These are phyloP conservation scores for Trilocha varians DNA, from an alignment of 2,888 invertebrate genomes.

Conservation along the genomic window DNA sequence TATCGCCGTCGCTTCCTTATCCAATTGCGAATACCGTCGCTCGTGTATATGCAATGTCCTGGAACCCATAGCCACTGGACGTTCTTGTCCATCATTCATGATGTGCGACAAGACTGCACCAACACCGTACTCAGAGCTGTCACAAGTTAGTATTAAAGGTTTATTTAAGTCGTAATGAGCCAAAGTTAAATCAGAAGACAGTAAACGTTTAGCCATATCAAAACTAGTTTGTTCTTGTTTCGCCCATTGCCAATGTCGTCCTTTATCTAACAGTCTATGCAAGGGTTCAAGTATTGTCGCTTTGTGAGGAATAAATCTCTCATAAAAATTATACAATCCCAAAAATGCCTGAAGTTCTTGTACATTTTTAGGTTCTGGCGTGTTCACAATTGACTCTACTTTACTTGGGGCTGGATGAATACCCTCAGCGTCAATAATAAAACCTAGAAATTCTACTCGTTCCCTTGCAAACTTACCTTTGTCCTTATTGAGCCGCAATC, in stretches of 20 bases:
- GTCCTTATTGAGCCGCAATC: slow-evolving; percentile 3
- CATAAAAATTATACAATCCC: slow-evolving; percentile 19
- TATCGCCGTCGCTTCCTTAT: not conserved
- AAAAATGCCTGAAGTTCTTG: slow-evolving; percentile 14
- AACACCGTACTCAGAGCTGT: slow-evolving; percentile 13
- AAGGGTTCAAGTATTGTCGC: slow-evolving; percentile 15
- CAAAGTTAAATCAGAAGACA: too few relatives aligned
- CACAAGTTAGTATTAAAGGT: slow-evolving; percentile 8
- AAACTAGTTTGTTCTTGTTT: slow-evolving; percentile 9
- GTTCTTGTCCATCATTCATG: slow-evolving; percentile 13
- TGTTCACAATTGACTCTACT: too few relatives aligned
- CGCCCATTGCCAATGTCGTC: slow-evolving; percentile 10
- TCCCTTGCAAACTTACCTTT: slow-evolving; percentile 7
- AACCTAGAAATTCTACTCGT: slow-evolving; percentile 1
- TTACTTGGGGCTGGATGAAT: slow-evolving; percentile 14
- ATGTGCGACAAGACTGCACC: slow-evolving; percentile 12
- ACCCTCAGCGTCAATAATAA: slow-evolving; percentile 8
- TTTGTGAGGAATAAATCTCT: slow-evolving; percentile 14
- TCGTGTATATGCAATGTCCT: slow-evolving; percentile 14
- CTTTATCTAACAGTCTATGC: slow-evolving; percentile 11
- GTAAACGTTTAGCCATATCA: slow-evolving; percentile 6
- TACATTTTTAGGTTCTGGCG: slow-evolving; percentile 11
- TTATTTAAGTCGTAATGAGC: slow-evolving; percentile 2
- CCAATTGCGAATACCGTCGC: slow-evolving; percentile 7
- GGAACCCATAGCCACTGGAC: slow-evolving; percentile 13